Evolutionary conservation across 1,140 invertebrate species (phyloP).

Genomic region (Eulimnadia texana): DNA sequence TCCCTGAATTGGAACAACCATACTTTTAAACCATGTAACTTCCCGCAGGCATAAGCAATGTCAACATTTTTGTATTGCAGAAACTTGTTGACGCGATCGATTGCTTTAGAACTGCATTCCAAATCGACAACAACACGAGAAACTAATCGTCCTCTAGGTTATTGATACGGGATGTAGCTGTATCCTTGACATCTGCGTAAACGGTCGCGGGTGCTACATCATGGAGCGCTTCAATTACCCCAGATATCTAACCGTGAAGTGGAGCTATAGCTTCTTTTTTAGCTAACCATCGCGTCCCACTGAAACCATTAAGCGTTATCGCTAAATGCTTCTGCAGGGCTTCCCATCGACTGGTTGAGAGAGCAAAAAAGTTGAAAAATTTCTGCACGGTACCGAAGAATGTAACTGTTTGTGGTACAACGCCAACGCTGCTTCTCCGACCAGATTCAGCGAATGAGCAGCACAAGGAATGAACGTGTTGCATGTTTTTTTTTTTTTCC

Average conservation of each 20-base stretch:
- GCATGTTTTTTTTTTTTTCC: constrained; percentile 17
- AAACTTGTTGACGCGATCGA: constrained; percentile 10
- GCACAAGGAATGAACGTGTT: constrained; percentile 16
- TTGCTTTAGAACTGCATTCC: constrained; percentile 8
- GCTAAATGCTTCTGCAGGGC: background rate
- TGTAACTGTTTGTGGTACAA: constrained; percentile 15
- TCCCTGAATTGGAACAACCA: too few relatives aligned
- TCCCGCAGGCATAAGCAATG: too few relatives aligned
- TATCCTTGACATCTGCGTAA: background rate
- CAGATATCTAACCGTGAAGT: background rate
- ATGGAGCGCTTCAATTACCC: constrained; percentile 6
- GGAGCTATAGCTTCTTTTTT: constrained; percentile 11
- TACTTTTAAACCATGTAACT: too few relatives aligned
- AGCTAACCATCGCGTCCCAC: constrained; percentile 8
- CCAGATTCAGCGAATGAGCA: constrained; percentile 18
- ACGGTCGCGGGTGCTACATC: background rate
- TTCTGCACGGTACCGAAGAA: constrained; percentile 11
- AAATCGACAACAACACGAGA: constrained; percentile 1
- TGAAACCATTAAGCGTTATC: background rate
- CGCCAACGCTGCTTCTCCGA: background rate
- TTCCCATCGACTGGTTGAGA: constrained; percentile 8
- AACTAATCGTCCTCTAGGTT: background rate
- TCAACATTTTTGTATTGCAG: constrained; percentile 4
- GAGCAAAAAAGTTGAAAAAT: constrained; percentile 7
- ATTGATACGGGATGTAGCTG: background rate